Evolutionary conservation across 1,140 invertebrate species (phyloP).

Genomic region (Eubasilissa regina): DNA sequence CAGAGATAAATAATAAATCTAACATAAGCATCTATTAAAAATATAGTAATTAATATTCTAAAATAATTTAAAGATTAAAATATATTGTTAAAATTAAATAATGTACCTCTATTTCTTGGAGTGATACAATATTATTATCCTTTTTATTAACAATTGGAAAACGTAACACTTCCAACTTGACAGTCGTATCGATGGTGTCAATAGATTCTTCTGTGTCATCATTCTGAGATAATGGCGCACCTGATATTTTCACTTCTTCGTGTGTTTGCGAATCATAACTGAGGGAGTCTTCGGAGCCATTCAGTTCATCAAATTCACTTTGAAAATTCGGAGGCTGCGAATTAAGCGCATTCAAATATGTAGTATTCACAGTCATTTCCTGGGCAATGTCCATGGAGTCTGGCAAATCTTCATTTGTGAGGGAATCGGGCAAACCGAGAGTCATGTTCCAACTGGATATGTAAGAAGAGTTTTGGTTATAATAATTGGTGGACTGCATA

Average conservation of each 20-base stretch:
- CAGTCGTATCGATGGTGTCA: background rate
- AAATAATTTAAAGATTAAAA: too few species aligned
- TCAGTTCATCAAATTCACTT: conserved; percentile 64
- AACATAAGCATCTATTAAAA: too few species aligned
- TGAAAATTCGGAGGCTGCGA: conserved; percentile 62
- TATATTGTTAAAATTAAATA: too few species aligned
- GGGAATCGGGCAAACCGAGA: conserved; percentile 33
- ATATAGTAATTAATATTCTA: too few species aligned
- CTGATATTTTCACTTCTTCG: conserved; percentile 1
- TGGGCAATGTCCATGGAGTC: conserved; percentile 51
- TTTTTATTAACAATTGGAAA: conserved; percentile 1
- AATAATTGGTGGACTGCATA: conserved; percentile 51
- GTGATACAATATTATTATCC: background rate
- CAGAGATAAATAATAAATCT: too few species aligned
- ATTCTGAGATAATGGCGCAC: conserved; percentile 1
- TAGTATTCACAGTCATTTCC: conserved; percentile 58
- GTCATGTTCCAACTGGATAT: conserved; percentile 45
- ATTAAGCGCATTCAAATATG: conserved; percentile 60
- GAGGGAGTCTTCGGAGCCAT: conserved; percentile 50
- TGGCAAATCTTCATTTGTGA: conserved; percentile 37
- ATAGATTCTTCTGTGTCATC: background rate
- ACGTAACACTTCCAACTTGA: conserved; percentile 32
- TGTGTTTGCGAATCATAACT: conserved; percentile 15
- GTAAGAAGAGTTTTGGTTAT: conserved; percentile 59
- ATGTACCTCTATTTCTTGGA: background rate